phyloP scores from a whole-genome alignment of 2,888 invertebrate genomes.

The Folsomia candida region DNA sequence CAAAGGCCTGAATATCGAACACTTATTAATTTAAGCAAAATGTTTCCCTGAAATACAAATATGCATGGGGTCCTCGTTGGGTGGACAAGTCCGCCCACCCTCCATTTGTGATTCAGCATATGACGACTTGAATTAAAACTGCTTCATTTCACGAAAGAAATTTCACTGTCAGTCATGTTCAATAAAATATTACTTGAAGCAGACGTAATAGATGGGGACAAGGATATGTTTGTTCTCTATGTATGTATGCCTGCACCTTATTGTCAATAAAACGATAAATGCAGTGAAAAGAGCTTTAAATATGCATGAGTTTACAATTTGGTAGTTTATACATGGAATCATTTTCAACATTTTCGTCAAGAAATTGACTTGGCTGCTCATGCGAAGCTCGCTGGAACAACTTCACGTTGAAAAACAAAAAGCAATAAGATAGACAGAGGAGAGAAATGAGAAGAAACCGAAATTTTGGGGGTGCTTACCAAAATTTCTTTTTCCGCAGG shows the following conservation, averaged over 20 bases:
- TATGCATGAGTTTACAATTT: not conserved
- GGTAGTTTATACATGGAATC: not conserved
- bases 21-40: slow-evolving; percentile 15
- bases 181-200: no score
- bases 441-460: no score
- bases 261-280: not conserved
- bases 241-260: no score
- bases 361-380: no score
- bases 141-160: not conserved
- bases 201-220: no score
- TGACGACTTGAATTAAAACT: not conserved
- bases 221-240: not conserved
- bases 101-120: not conserved
- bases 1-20: slow-evolving; percentile 1
- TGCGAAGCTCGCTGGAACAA: no score
- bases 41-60: slow-evolving; percentile 12
- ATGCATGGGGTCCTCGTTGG: slow-evolving; percentile 1
- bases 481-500: slow-evolving; percentile 49
- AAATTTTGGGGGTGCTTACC: slow-evolving; percentile 47
- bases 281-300: not conserved
- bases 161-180: not conserved
- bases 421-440: no score
- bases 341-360: no score
- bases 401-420: no score
- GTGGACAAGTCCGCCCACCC: not conserved